Evolutionary conservation across 2,797 vertebrate genomes (phyloP).

Genomic region (Thalassophryne amazonica): DNA sequence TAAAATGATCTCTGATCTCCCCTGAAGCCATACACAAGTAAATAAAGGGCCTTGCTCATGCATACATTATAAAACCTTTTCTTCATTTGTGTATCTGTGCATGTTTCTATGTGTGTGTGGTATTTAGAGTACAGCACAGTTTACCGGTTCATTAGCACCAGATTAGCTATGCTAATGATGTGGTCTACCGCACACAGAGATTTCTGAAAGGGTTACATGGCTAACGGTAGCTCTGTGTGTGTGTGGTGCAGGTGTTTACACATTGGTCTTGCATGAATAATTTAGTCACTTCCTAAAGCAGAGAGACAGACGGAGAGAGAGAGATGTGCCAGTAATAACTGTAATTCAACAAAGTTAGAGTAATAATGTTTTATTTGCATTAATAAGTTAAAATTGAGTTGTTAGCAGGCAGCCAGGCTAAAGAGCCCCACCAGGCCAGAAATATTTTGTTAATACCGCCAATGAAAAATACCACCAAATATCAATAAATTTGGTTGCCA

Average conservation of each 20-base stretch:
- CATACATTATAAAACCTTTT: slow-evolving; percentile 71
- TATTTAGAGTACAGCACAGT: slow-evolving; percentile 71
- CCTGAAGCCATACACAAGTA: slow-evolving; percentile 65
- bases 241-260: slow-evolving; percentile 53
- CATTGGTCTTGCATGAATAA: slow-evolving; percentile 48
- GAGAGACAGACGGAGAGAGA: slow-evolving; percentile 5
- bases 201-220: slow-evolving; percentile 59
- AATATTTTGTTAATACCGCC: too few relatives aligned
- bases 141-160: slow-evolving; percentile 79
- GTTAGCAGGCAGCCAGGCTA: too few relatives aligned
- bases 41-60: slow-evolving; percentile 62
- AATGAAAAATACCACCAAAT: too few relatives aligned
- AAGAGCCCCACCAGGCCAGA: too few relatives aligned
- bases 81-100: slow-evolving; percentile 53
- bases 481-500: too few relatives aligned
- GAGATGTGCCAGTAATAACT: slow-evolving; percentile 34
- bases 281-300: slow-evolving; percentile 12
- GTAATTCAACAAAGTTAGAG: slow-evolving; percentile 53
- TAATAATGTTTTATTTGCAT: slow-evolving; percentile 64
- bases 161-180: slow-evolving; percentile 84
- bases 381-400: slow-evolving; percentile 45
- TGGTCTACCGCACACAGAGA: slow-evolving; percentile 68
- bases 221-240: slow-evolving; percentile 10
- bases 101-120: slow-evolving; percentile 44
- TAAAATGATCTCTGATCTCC: slow-evolving; percentile 71